phyloP scores from a whole-genome alignment of 2,113 vertebrate species.

The Pluvialis apricaria region DNA sequence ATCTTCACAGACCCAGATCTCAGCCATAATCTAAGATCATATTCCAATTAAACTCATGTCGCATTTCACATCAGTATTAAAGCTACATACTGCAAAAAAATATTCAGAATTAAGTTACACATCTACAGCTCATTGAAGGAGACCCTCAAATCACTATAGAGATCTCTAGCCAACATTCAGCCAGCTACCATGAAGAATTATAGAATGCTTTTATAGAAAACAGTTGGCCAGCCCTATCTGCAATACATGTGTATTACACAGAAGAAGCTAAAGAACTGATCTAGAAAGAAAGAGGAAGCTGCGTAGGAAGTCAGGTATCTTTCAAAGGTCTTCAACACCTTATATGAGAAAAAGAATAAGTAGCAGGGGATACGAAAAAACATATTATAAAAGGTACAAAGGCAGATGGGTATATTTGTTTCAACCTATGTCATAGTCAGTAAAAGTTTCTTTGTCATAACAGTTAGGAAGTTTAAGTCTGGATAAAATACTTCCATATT shows the following conservation, averaged over 20 bases:
- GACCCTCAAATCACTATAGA: neutral
- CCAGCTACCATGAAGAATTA: neutral
- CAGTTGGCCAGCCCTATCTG: neutral
- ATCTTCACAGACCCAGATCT: neutral
- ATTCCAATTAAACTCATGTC: neutral
- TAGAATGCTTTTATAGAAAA: neutral
- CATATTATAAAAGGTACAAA: neutral
- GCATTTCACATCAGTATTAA: neutral
- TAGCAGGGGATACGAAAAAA: neutral
- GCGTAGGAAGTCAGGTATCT: neutral
- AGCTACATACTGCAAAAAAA: neutral
- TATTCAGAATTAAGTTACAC: neutral
- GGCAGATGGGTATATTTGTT: neutral
- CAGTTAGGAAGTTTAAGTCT: neutral
- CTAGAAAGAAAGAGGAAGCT: neutral
- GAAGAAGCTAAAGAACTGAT: neutral
- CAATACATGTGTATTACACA: neutral
- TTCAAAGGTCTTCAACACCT: neutral
- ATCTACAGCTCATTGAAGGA: neutral
- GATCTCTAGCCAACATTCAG: neutral
- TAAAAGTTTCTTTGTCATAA: neutral
- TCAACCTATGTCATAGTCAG: neutral
- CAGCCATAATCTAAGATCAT: neutral
- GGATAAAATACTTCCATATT: neutral
- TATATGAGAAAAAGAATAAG: neutral